These are phyloP conservation scores for Cisticola juncidis DNA, from an alignment of 2,113 vertebrate species.

Conservation along the genomic window DNA sequence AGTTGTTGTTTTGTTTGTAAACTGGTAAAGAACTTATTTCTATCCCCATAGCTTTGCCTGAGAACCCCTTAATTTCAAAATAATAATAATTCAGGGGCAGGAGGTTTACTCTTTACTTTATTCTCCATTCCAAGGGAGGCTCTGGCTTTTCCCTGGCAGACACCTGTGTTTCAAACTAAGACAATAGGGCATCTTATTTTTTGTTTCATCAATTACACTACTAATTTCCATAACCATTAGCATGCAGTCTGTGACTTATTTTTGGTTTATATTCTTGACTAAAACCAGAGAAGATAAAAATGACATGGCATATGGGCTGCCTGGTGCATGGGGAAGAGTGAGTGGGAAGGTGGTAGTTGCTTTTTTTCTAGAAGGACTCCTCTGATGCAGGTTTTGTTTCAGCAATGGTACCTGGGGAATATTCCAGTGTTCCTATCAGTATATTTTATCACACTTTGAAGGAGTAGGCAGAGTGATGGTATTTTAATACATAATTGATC, in stretches of 20 bases:
- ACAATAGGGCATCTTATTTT: neutral
- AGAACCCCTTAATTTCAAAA: too few species aligned
- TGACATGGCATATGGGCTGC: neutral
- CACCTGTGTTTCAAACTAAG: too few species aligned
- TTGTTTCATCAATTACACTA: neutral
- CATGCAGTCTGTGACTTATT: neutral
- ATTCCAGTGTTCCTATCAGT: neutral
- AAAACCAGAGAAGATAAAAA: neutral
- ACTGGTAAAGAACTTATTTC: too few species aligned
- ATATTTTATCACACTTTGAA: neutral
- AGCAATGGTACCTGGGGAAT: neutral
- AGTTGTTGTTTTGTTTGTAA: too few species aligned
- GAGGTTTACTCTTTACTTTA: too few species aligned
- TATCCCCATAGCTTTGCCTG: too few species aligned
- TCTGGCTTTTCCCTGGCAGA: too few species aligned
- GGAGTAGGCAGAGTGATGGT: conserved; percentile 8
- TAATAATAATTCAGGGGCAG: too few species aligned
- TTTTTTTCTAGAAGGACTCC: neutral
- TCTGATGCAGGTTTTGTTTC: conserved; percentile 1
- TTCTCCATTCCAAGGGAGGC: too few species aligned
- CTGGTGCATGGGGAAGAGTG: neutral
- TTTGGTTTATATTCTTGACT: neutral
- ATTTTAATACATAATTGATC: conserved; percentile 50
- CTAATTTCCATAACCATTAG: neutral
- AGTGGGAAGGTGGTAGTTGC: neutral